Conservation (phyloP, 1,140 invertebrate species). For the Lerema accius region DNA sequence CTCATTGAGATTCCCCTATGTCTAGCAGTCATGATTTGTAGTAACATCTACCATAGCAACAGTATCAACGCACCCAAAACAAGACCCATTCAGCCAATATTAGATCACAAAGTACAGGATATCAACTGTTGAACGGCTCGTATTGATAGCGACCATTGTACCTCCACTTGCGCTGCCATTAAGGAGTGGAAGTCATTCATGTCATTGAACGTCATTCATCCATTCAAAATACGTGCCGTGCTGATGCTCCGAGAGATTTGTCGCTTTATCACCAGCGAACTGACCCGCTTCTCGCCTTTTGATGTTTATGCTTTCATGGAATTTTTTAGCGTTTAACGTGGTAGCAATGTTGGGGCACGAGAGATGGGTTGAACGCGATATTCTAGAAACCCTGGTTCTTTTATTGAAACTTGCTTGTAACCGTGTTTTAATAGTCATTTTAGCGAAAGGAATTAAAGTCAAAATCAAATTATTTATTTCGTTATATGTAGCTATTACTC, state of each 20-base stretch:
- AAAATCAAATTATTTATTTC: no score
- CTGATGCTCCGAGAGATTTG: constrained; percentile 19
- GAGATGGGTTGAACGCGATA: no score
- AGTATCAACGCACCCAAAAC: not conserved
- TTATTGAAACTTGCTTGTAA: no score
- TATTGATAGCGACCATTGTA: constrained; percentile 24
- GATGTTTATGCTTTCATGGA: constrained; percentile 22
- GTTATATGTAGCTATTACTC: no score
- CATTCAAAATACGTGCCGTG: constrained; percentile 12
- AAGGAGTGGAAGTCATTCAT: constrained; percentile 17
- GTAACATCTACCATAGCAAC: no score
- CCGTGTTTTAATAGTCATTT: no score
- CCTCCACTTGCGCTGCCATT: constrained; percentile 9
- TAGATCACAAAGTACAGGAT: constrained; percentile 20
- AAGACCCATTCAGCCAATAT: not conserved
- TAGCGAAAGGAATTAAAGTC: no score
- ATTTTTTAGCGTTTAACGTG: not conserved
- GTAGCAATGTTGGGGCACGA: not conserved
- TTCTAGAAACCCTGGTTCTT: no score
- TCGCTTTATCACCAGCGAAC: constrained; percentile 13
- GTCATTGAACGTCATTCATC: constrained; percentile 14
- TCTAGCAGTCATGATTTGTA: no score
- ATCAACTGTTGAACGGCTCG: constrained; percentile 7
- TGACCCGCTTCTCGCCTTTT: constrained; percentile 30
- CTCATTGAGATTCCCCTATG: no score